Evolutionary conservation across 53 echinoderm and acorn worm species (phyloP).

Genomic region (Mesocentrotus franciscanus): DNA sequence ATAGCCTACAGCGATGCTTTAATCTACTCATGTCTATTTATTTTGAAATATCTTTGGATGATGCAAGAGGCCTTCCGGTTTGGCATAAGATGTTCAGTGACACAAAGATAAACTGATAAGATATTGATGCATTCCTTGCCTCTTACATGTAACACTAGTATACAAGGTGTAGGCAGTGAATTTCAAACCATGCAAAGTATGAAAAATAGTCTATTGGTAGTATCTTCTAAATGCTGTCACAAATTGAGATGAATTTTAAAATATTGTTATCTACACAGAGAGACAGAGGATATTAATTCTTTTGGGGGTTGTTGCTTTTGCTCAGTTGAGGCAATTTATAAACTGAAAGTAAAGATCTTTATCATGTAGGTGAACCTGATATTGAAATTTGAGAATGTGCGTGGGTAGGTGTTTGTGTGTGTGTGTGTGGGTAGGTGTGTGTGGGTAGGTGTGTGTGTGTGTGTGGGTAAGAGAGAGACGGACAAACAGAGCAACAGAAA

Average conservation of each 20-base stretch:
- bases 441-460: too few relatives aligned
- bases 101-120: slow-evolving; percentile 3
- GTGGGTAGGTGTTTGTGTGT: too few relatives aligned
- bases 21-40: slow-evolving; percentile 1
- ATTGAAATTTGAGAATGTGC: too few relatives aligned
- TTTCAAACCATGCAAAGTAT: background rate
- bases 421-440: too few relatives aligned
- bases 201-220: background rate
- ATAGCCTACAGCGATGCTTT: background rate
- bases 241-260: background rate
- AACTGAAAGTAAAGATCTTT: too few relatives aligned
- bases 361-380: too few relatives aligned
- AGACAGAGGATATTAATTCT: too few relatives aligned
- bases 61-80: slow-evolving; percentile 37
- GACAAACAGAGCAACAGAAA: background rate
- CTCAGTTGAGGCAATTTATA: too few relatives aligned
- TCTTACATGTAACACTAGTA: background rate
- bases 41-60: slow-evolving; percentile 2
- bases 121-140: background rate
- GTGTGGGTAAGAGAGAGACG: too few relatives aligned
- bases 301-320: too few relatives aligned
- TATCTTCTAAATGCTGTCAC: background rate
- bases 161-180: background rate
- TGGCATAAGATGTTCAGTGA: background rate
- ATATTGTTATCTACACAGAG: background rate